Evolutionary conservation across 2,888 invertebrate species (phyloP).

Genomic region (Calephelis perditalis): DNA sequence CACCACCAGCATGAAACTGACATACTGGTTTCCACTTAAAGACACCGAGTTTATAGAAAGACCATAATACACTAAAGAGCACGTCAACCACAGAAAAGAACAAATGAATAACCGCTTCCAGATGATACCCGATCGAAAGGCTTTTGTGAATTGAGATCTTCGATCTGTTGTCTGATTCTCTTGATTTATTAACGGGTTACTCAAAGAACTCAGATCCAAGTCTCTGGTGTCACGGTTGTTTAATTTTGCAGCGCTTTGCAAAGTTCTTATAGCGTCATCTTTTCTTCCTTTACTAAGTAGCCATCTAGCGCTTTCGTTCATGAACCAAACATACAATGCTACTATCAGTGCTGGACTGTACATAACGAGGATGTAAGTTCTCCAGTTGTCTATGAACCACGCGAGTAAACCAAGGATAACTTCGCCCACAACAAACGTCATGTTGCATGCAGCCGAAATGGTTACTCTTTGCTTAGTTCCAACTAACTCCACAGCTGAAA

Average conservation of each 20-base stretch:
- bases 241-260: slow-evolving; percentile 81
- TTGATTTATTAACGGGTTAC: slow-evolving; percentile 55
- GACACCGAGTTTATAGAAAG: slow-evolving; percentile 87
- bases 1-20: slow-evolving; percentile 84
- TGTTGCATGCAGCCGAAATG: slow-evolving; percentile 84
- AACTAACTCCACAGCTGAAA: slow-evolving; percentile 86
- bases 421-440: slow-evolving; percentile 87
- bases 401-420: slow-evolving; percentile 84
- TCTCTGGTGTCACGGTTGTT: slow-evolving; percentile 77
- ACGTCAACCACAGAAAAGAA: slow-evolving; percentile 88
- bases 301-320: slow-evolving; percentile 89
- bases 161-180: slow-evolving; percentile 53
- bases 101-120: slow-evolving; percentile 80
- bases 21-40: slow-evolving; percentile 84
- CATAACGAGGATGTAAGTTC: slow-evolving; percentile 81
- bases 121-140: slow-evolving; percentile 76
- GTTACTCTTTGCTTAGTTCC: slow-evolving; percentile 86
- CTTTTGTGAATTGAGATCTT: slow-evolving; percentile 63
- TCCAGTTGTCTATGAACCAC: slow-evolving; percentile 86
- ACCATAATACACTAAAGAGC: slow-evolving; percentile 88
- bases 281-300: slow-evolving; percentile 83
- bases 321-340: slow-evolving; percentile 83
- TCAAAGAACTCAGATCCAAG: slow-evolving; percentile 63
- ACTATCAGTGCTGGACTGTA: slow-evolving; percentile 84
- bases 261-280: slow-evolving; percentile 80